Base-by-base conservation (phyloP, 2,888 invertebrate species). In the Watsonalla cultraria region DNA sequence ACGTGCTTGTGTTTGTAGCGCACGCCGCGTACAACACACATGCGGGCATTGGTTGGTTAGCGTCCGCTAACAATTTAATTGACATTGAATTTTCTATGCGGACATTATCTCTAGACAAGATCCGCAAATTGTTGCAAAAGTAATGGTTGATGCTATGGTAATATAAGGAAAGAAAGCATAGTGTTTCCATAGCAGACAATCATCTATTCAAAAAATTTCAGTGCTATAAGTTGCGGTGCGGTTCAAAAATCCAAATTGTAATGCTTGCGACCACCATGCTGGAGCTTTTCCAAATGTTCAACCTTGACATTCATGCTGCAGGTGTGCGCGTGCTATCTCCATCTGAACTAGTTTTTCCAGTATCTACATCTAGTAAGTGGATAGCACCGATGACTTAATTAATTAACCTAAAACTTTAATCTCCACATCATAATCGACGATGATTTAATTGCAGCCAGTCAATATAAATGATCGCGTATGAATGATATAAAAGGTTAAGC, bases 1-100 rank as follows among this genome's bases (percentile, higher is more conserved):
- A 88, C 90, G 90, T 89, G 90, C 86, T 84, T 84, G 88, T 89
- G 88, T 87, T 86, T 87, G 88, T 86, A 81, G 81, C 83, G 82
- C 79, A 79, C 73, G 74, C 77, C 79, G 76, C 68, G 64, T 64
- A 77, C 74, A 65, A 82, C 82, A 84, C 86, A 85, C 86, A 85
- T 80, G 81, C 79, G 80, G 76, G 76, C 70, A 64, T 54, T 59
- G 60, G 59, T 54, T 59, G 60, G 59, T 70, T 70, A 72, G 72
- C 68, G 65, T 61, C 70, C 68, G 72, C 72, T 73, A 66, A 74
- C 71, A 65, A 74, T 73, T 70, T 75, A 74, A 74, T 75, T 80
- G 80, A 76, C 79, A 78, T 78, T 78, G 76, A 75, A 76, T 72
- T 70, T 73, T 66, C 66, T 67, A 61, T 62, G 57, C 57, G 61